A percentile compares a stretch with the other conserved stretches of the same genome.
Conservation (phyloP, 2,113 vertebrate species). For the Ceyx melanurus region DNA sequence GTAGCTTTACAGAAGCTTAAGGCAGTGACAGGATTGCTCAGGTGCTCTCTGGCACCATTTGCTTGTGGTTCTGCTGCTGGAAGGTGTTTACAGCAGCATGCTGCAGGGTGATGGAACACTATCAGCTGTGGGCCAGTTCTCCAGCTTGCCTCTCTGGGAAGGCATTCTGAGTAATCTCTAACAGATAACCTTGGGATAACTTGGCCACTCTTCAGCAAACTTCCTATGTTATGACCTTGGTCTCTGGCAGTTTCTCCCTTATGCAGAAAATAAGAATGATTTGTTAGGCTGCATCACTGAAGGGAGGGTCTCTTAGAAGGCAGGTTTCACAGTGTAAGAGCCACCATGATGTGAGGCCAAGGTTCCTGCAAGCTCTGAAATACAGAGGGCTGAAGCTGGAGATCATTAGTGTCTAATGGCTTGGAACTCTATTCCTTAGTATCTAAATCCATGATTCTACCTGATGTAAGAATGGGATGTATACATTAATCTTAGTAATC, state of each 20-base stretch:
- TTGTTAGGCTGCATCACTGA: neutral
- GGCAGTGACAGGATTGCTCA: neutral
- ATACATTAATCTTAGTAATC: neutral
- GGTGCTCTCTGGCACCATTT: neutral
- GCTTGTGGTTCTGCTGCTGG: neutral
- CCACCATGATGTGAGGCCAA: neutral
- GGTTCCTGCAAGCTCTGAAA: neutral
- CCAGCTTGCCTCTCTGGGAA: neutral
- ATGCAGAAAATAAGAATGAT: neutral
- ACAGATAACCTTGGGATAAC: neutral
- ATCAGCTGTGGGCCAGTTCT: neutral
- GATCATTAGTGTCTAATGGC: neutral
- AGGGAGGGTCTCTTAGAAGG: neutral
- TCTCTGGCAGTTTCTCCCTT: neutral
- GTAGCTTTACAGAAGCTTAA: neutral
- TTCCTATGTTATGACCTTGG: neutral
- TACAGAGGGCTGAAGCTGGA: neutral
- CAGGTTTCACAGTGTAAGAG: neutral
- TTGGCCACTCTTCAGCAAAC: neutral
- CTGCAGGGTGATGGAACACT: neutral
- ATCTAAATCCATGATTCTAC: neutral
- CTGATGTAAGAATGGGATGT: neutral
- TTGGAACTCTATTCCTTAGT: neutral
- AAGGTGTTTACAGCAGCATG: neutral
- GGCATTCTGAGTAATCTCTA: neutral